A percentile compares a stretch with the other conserved stretches of the same genome.
Evolutionary conservation across 2,888 invertebrate species (phyloP).

Genomic region (Euclidia mi): DNA sequence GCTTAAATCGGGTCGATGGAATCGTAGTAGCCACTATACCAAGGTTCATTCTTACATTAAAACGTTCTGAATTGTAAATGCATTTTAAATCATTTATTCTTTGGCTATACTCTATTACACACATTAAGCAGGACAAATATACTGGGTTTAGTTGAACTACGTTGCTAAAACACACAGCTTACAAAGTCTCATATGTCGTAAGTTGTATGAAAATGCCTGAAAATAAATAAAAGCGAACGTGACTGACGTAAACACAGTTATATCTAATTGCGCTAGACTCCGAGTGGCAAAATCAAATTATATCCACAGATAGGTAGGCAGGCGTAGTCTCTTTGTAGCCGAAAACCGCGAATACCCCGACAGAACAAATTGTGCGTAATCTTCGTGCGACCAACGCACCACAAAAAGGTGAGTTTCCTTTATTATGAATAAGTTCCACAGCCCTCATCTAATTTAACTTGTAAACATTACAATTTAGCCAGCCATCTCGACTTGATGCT

Average conservation of each 20-base stretch:
- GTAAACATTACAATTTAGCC: conserved; percentile 87
- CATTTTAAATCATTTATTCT: too few relatives aligned
- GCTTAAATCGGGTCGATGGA: too few relatives aligned
- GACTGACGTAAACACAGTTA: conserved; percentile 53
- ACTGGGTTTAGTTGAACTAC: not conserved
- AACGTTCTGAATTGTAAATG: too few relatives aligned
- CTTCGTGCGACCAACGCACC: conserved; percentile 64
- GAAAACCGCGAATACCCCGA: conserved; percentile 38
- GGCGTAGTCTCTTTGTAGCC: conserved; percentile 26
- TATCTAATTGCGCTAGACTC: conserved; percentile 58
- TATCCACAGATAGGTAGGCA: conserved; percentile 57
- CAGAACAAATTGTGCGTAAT: conserved; percentile 79
- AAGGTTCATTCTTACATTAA: too few relatives aligned
- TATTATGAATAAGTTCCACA: conserved; percentile 82
- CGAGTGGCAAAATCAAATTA: conserved; percentile 66
- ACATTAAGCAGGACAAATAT: too few relatives aligned
- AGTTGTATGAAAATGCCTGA: too few relatives aligned
- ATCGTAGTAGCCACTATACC: too few relatives aligned
- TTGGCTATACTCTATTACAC: too few relatives aligned
- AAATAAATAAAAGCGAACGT: conserved; percentile 14
- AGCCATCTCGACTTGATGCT: conserved; percentile 82
- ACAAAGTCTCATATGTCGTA: too few relatives aligned
- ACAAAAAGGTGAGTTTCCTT: conserved; percentile 76
- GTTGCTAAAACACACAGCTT: not conserved
- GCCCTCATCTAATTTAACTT: conserved; percentile 86